Base-by-base conservation (phyloP, 1,140 invertebrate species). In the Lucilia cuprina region DNA sequence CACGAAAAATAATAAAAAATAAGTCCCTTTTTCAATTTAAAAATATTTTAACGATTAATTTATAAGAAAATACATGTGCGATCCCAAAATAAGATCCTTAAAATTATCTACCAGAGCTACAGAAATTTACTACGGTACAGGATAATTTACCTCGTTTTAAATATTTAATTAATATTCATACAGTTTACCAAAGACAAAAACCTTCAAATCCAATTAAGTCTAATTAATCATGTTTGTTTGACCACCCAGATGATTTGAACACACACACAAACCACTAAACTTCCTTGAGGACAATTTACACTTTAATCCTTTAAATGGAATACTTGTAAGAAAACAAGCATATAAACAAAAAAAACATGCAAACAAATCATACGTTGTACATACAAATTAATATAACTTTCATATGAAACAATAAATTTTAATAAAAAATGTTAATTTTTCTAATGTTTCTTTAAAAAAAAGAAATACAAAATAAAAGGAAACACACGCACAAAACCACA, bases 401-500 rank as follows among this genome's bases (percentile, higher is more conserved):
- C 65, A 25, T 70, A 70, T 21, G 65, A 70, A 70, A 70, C 19
- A 70, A 70, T 70, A 70, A 70, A 70, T 70, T 60, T 70, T 12
- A 70, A 70, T n/a, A 65, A 70, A 19, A 17, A 21, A 21, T 70
- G 65, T 70, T 70, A 70, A 70, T 70, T 21, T 70, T 70, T 70
- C 65, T 70, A 70, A 70, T 70, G 21, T 25, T 60, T 7, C 65
- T 21, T 21, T 5, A 21, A 70, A 60, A 19, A 10, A 70, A 21
- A 70, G 3, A 30, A 30, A 30, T 30, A 30, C 25, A 30, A 30
- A 30, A 30, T 30, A 30, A 70, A 70, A 19, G 2, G 10, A 70
- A 70, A 70, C 50, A 55, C 17, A 55, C 50, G 17, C 12, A 55
- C 50, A 70, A 70, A 21, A 21, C n/a, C 0, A 21, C n/a, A 25